Evolutionary conservation across 2,113 vertebrate species (phyloP).

Genomic region (Clarias batrachus): DNA sequence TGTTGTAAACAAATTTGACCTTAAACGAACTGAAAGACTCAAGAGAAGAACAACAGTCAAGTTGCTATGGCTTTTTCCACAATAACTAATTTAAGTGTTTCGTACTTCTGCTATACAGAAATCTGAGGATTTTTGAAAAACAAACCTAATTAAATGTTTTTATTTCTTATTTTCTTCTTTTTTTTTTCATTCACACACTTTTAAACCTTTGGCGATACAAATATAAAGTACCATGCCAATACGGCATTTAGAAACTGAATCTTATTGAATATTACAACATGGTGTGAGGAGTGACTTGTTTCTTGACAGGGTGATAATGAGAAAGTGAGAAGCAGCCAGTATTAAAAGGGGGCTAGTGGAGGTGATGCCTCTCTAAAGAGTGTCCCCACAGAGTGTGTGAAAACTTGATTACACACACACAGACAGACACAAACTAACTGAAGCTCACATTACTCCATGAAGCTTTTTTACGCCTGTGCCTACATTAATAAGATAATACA

Average conservation of each 20-base stretch:
- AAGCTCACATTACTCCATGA: no score
- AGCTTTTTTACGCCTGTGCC: no score
- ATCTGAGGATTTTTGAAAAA: background rate
- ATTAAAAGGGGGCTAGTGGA: background rate
- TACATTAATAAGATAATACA: no score
- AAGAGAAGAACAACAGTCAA: background rate
- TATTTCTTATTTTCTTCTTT: background rate
- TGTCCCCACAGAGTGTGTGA: slow-evolving; percentile 9
- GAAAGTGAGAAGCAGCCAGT: slow-evolving; percentile 56
- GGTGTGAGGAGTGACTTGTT: background rate
- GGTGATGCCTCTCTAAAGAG: no score
- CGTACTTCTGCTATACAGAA: no score
- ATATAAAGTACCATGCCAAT: background rate
- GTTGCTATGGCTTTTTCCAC: background rate
- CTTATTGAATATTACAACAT: background rate
- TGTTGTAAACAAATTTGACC: background rate
- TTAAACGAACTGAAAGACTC: background rate
- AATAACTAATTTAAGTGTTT: background rate
- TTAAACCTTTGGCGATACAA: background rate
- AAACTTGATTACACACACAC: slow-evolving; percentile 5
- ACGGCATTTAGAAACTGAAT: background rate
- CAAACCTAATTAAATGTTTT: background rate
- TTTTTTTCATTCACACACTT: background rate
- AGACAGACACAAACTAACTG: background rate
- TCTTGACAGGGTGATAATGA: slow-evolving; percentile 65